These are phyloP conservation scores for Ceramica pisi DNA, from an alignment of 2,888 invertebrate genomes.

Conservation along the genomic window DNA sequence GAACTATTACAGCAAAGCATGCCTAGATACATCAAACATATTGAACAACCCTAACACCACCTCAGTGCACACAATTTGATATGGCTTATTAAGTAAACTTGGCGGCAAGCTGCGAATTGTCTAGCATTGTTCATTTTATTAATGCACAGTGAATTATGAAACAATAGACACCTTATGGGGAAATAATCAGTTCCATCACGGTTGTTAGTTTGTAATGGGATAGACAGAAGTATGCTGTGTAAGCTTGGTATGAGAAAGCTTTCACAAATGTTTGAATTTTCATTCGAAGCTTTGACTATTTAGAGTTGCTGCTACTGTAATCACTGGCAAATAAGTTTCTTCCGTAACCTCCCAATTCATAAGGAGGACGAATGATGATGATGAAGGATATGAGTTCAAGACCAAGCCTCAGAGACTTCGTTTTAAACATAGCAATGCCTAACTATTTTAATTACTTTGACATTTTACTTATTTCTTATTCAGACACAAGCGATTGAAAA, in stretches of 20 bases:
- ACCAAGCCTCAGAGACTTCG: too few species aligned
- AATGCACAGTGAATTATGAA: slow-evolving; percentile 48
- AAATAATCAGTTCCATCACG: slow-evolving; percentile 44
- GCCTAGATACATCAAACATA: background rate
- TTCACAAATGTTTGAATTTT: background rate
- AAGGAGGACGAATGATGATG: too few species aligned
- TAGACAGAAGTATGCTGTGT: background rate
- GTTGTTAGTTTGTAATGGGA: slow-evolving; percentile 9
- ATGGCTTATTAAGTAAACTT: slow-evolving; percentile 73
- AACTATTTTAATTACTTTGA: too few species aligned
- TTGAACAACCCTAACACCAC: slow-evolving; percentile 51
- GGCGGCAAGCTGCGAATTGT: slow-evolving; percentile 70
- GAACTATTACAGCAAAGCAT: background rate
- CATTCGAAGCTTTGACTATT: background rate
- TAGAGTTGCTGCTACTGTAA: too few species aligned
- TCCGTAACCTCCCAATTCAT: too few species aligned
- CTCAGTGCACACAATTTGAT: slow-evolving; percentile 69
- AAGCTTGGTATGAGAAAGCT: background rate
- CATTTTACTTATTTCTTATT: too few species aligned
- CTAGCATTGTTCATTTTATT: slow-evolving; percentile 65
- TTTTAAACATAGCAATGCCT: too few species aligned
- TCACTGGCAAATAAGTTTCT: too few species aligned
- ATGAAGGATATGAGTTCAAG: too few species aligned
- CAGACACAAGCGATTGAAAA: too few species aligned
- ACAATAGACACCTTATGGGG: slow-evolving; percentile 47